A percentile compares a stretch with the other conserved stretches of the same genome.
Evolutionary conservation across 2,113 vertebrate genomes (phyloP).

Genomic region (Oncorhynchus clarkii): DNA sequence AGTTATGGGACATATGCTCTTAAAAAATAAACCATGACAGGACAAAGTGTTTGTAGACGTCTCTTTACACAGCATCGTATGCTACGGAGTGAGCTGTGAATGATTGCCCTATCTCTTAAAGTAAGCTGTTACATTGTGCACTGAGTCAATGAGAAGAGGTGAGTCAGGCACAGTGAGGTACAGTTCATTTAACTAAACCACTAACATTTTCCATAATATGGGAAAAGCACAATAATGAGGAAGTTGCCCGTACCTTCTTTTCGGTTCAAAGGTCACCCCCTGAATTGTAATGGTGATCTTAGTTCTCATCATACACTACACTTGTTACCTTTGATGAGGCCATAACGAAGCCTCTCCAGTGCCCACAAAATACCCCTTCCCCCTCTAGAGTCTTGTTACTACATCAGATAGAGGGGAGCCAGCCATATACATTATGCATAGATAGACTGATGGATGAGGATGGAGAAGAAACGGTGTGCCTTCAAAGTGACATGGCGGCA

Average conservation of each 20-base stretch:
- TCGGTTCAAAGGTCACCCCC: too few species aligned
- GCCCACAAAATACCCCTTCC: conserved; percentile 1
- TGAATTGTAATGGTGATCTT: too few species aligned
- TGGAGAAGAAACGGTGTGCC: background rate
- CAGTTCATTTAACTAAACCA: too few species aligned
- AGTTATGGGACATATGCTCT: conserved; percentile 47
- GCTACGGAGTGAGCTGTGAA: too few species aligned
- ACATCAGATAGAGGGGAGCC: conserved; percentile 42
- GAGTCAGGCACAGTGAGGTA: too few species aligned
- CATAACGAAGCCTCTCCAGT: background rate
- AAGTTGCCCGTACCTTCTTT: too few species aligned
- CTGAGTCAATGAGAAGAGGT: too few species aligned
- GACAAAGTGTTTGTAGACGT: conserved; percentile 26
- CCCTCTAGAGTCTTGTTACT: conserved; percentile 52
- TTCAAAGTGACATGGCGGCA: background rate
- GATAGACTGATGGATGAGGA: conserved; percentile 47
- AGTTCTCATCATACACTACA: conserved; percentile 65
- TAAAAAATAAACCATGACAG: conserved; percentile 40
- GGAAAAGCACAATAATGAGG: too few species aligned
- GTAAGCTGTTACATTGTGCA: too few species aligned
- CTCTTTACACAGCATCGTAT: background rate
- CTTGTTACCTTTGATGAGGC: conserved; percentile 2
- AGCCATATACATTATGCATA: conserved; percentile 47
- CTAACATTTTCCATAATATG: too few species aligned
- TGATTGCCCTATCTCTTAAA: too few species aligned